Evolutionary conservation across 1,140 invertebrate species (phyloP).

Genomic region (Zophobas atratus): DNA sequence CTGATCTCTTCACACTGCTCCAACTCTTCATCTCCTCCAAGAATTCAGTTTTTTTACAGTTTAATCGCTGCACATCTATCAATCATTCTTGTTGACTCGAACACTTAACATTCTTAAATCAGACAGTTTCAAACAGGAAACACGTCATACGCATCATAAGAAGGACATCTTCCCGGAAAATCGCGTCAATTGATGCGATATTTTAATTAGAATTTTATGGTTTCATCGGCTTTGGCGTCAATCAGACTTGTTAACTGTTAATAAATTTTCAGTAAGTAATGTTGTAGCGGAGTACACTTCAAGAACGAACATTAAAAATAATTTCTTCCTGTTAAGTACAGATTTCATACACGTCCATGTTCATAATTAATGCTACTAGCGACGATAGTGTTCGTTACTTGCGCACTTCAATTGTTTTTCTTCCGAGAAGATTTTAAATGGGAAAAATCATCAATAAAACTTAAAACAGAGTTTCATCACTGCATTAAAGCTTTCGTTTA

Average conservation of each 20-base stretch:
- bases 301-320: too few species aligned
- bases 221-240: not conserved
- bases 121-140: constrained; percentile 25
- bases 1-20: not conserved
- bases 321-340: too few species aligned
- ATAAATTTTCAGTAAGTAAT: not conserved
- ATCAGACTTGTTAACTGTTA: not conserved
- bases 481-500: too few species aligned
- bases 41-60: constrained; percentile 14
- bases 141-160: constrained; percentile 4
- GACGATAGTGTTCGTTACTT: too few species aligned
- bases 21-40: not conserved
- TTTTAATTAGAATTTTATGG: not conserved
- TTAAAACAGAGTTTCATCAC: too few species aligned
- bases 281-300: too few species aligned
- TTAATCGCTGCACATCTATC: constrained; percentile 19
- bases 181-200: constrained; percentile 14
- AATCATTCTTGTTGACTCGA: constrained; percentile 15
- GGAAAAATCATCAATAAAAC: too few species aligned
- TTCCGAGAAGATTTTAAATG: too few species aligned
- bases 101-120: constrained; percentile 44
- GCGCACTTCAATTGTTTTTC: too few species aligned
- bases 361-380: too few species aligned
- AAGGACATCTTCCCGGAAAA: constrained; percentile 29
- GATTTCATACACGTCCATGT: too few species aligned